Base-by-base conservation (phyloP, 92 coral and sea anemone genomes). In the Parazoanthus darwini region DNA sequence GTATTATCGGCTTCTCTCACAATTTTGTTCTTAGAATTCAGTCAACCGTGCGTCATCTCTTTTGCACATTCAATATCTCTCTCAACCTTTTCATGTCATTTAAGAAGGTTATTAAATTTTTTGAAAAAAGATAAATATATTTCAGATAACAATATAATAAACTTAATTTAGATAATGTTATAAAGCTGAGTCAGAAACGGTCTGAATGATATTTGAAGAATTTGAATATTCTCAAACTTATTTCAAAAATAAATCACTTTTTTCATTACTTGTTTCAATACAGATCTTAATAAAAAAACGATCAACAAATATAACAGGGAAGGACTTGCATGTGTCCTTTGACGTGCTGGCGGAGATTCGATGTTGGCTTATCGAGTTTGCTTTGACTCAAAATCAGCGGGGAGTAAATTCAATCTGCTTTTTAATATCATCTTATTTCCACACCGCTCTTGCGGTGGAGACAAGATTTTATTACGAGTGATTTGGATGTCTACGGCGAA, bases 321-420 rank as follows among this genome's bases (percentile, higher is more conserved):
- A 82, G 75, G 15, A 38, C 39, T 39, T 66, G 56, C 46, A 63
- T 37, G 73, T 66, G 4, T 18, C 66, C 23, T 82, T 9, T 63
- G 48, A 20, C 6, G 13, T 70, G 67, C 65, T 72, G 78, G 63
- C 67, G 87, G 79, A 84, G 79, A 26, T 48, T 25, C 10, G 68
- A 84, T 84, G 79, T 84, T 84, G 79, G 79, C 87, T 70, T 44
- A 43, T 84, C 43, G 26, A 71, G 15, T 44, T 44, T 22, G 66
- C 85, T 80, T 80, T 80, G 85, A 80, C 73, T 67, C 85, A 35
- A 56, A 50, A 56, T 26, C 87, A 71, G 87, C 87, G 26, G 87
- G 87, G 87, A 71, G 87, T 44, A 20, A 44, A 0, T 72, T 46
- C 87, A 71, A 46, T 26, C 33, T 13, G 13, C 23, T 50, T 71